These are phyloP conservation scores for Spermophilus dauricus DNA, from an alignment of 2,113 vertebrate species.

Conservation along the genomic window DNA sequence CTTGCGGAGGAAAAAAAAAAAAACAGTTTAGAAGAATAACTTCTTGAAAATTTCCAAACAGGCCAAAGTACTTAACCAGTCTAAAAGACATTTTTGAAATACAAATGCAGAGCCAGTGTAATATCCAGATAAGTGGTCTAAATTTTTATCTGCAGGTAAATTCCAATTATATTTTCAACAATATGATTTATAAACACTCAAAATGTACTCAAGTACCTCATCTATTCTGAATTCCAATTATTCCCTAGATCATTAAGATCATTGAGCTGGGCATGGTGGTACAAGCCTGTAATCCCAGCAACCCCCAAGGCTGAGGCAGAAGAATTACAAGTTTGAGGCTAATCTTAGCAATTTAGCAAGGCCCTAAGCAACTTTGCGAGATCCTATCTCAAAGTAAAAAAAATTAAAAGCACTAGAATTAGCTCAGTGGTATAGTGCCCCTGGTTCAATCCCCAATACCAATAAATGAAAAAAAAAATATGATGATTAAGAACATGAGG, in stretches of 20 bases:
- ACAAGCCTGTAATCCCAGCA: no score
- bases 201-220: not conserved
- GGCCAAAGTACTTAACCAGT: conserved; percentile 39
- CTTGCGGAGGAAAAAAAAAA: not conserved
- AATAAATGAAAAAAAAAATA: no score
- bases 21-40: conserved; percentile 55
- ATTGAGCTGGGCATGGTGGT: no score
- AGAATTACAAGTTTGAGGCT: no score
- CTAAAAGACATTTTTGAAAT: conserved; percentile 35
- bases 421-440: no score
- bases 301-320: no score
- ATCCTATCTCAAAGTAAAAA: no score
- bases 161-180: conserved; percentile 29
- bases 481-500: no score
- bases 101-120: conserved; percentile 61
- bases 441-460: no score
- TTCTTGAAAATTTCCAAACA: conserved; percentile 45
- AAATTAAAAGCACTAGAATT: no score
- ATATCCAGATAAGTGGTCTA: conserved; percentile 1
- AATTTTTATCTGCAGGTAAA: conserved; percentile 66
- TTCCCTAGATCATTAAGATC: not conserved
- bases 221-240: not conserved
- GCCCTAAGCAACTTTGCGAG: no score
- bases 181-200: conserved; percentile 41
- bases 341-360: no score